Base-by-base conservation (phyloP, 2,797 vertebrate genomes). In the Oceanodroma leucorhoa region DNA sequence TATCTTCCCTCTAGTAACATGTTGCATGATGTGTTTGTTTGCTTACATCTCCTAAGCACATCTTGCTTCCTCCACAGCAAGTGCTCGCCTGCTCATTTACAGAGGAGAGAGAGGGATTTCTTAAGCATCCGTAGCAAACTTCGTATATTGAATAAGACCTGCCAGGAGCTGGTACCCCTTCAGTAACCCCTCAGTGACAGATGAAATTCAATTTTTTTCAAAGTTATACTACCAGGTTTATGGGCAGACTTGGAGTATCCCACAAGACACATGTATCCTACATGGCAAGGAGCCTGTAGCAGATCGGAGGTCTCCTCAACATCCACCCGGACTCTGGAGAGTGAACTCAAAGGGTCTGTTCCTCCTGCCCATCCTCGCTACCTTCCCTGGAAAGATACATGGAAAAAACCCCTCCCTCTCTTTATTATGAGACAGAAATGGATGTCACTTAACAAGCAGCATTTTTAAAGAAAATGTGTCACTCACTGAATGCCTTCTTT, bases 321-420 rank as follows among this genome's bases (percentile, higher is more conserved):
- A 48, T 4, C 24, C 18, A 13, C 16, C 10, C 2, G 4, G 29
- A 32, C 4, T 40, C 32, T 2, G 1, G 43, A 72, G 46, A 24
- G 12, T 10, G 34, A 62, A 51, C 17, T 36, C 50, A 32, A 45
- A 60, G 21, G 3, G 2, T 5, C 5, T 1, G 0, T 4, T 77
- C 11, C 16, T 78, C 32, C 77, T 48, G 19, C 10, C 6, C 32
- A 9, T 4, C 13, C 26, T 60, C 7, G 1, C 34, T 40, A 22
- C 53, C 11, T 55, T 91, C 34, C 26, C 38, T 57, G 45, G 51
- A 62, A 92, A 91, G 12, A 36, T 1, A 29, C 0, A 1, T 2
- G 14, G 12, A 20, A 45, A 48, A 32, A 7, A 34, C 4, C 3
- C 11, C 30, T 36, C 4, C 0, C 1, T 27, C 7, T 7, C 21